Base-by-base conservation (phyloP, 2,888 invertebrate species). In the Pocota personata region DNA sequence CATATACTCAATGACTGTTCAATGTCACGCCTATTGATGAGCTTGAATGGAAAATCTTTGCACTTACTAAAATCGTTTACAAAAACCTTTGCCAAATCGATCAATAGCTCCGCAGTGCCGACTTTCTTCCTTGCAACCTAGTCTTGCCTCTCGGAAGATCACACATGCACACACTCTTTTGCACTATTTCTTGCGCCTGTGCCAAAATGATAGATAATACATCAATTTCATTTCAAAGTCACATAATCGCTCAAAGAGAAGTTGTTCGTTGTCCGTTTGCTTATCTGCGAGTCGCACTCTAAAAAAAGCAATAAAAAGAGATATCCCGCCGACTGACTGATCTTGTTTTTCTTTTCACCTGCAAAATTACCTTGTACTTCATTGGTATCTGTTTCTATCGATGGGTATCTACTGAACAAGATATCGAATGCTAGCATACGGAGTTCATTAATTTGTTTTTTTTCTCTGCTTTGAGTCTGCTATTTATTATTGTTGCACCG, bases 301-400 rank as follows among this genome's bases (percentile, higher is more conserved):
- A 46, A 82, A 76, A 27, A 19, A 10, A 27, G 48, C 16, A n/a
- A 32, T 24, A 71, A 48, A 35, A 46, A 57, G 19, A 40, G 64
- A 40, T 24, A 73, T 75, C 64, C 46, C 16, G 19, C 46, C 46
- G 46, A 8, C 30, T 12, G 71, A 52, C 30, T 14, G 66, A 46
- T 82, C 67, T 78, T 50, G 66, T 30, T 66, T 72, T 78, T 83
- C 72, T 78, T 78, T 83, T 78, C 72, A 83, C 78, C 64, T 72
- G 82, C 8, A 35, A 60, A 77, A 55, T 40, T 72, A 78, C 78
- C 64, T 72, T 82, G 82, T 78, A 78, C 82, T 75, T 69, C 58
- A 76, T 64, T 62, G 82, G 48, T 64, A 64, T 50, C 77, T 57
- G 57, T 21, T 57, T 19, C 58, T 55, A 75, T 75, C 58, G 12